These are phyloP conservation scores for Phthorimaea operculella DNA, from an alignment of 1,140 invertebrate genomes.

Conservation along the genomic window DNA sequence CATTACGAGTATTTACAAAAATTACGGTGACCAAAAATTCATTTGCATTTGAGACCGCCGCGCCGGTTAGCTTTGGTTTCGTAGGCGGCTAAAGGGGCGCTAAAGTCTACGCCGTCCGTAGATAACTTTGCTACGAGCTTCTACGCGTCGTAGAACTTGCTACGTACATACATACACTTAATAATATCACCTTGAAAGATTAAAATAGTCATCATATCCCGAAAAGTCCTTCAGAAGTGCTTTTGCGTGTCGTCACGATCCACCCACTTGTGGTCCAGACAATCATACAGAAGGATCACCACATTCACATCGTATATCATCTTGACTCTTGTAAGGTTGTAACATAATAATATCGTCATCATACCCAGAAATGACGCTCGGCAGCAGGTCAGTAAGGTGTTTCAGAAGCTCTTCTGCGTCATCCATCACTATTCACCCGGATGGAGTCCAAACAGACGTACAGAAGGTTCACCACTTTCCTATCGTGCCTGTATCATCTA, in stretches of 20 bases:
- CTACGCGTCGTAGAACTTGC: too few species aligned
- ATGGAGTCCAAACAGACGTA: conserved; percentile 48
- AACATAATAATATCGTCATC: neutral
- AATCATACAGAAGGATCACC: conserved; percentile 46
- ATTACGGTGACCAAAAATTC: too few species aligned
- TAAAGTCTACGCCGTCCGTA: too few species aligned
- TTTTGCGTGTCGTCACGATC: conserved; percentile 43
- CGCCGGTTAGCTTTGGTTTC: too few species aligned
- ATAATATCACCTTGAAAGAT: too few species aligned
- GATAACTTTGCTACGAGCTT: too few species aligned
- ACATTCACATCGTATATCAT: conserved; percentile 41
- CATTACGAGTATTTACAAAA: too few species aligned
- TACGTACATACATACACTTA: too few species aligned
- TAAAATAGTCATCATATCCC: conserved; percentile 25
- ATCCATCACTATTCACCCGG: conserved; percentile 42
- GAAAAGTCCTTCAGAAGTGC: conserved; percentile 39
- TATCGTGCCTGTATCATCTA: too few species aligned
- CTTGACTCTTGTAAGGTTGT: too few species aligned
- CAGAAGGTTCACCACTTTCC: conserved; percentile 43
- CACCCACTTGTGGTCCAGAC: conserved; percentile 45
- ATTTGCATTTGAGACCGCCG: too few species aligned
- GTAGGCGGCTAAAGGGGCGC: too few species aligned
- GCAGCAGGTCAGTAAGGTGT: conserved; percentile 35
- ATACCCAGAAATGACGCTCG: conserved; percentile 47
- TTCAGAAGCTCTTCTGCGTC: conserved; percentile 39